phyloP scores from a whole-genome alignment of 2,797 vertebrate genomes.

The Cynopterus sphinx region DNA sequence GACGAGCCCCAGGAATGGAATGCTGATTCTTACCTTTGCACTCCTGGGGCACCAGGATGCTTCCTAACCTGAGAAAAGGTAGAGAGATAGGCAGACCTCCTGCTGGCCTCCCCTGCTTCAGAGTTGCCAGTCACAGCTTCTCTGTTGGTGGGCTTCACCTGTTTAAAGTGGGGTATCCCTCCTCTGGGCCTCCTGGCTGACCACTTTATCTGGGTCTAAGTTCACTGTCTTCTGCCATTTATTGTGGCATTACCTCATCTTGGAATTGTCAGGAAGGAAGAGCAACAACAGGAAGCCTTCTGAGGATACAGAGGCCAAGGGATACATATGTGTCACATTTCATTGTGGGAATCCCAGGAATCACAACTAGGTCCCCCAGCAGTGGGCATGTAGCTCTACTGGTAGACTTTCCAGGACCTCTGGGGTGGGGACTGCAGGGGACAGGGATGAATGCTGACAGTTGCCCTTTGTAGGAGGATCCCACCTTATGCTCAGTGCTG shows the following conservation, averaged over 20 bases:
- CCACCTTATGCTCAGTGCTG: background rate
- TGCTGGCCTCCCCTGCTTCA: background rate
- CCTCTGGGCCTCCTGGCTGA: background rate
- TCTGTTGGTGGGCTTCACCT: background rate
- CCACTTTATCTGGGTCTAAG: background rate
- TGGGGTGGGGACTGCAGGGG: background rate
- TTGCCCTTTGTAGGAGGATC: background rate
- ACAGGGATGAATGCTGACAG: background rate
- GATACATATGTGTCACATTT: background rate
- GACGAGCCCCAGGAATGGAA: background rate
- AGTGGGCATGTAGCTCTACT: background rate
- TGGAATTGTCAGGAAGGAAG: background rate
- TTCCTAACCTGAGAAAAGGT: background rate
- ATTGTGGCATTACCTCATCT: background rate
- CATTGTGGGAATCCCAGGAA: background rate
- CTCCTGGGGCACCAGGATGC: accelerated
- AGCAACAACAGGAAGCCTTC: background rate
- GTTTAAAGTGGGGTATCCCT: background rate
- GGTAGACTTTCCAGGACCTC: background rate
- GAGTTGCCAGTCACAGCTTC: background rate
- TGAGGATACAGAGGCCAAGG: background rate
- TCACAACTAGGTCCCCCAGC: background rate
- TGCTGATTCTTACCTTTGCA: background rate
- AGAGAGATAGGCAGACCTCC: background rate
- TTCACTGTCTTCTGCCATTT: background rate